phyloP scores from a whole-genome alignment of 2,888 invertebrate genomes.

The Chrysotoxum bicinctum region DNA sequence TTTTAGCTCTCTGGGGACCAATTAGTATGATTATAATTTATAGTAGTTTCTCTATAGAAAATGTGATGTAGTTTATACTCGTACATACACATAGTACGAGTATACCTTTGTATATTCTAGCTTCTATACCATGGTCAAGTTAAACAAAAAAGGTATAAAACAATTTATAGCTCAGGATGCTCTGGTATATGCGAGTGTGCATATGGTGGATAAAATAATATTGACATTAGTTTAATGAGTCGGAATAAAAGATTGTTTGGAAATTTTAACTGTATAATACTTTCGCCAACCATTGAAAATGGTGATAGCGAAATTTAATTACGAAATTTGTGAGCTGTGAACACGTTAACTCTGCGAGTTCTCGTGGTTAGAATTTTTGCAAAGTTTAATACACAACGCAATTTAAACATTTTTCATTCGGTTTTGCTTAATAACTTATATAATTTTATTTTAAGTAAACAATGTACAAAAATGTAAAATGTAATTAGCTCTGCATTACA shows the following conservation, averaged over 20 bases:
- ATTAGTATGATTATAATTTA: constrained; percentile 46
- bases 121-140: not conserved
- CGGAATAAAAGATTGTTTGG: not conserved
- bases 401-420: too few species aligned
- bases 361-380: too few species aligned
- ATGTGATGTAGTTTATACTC: not conserved
- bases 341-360: too few species aligned
- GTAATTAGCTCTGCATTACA: too few species aligned
- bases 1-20: constrained; percentile 36
- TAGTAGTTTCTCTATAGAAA: not conserved
- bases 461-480: too few species aligned
- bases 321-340: not conserved
- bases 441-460: too few species aligned
- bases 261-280: not conserved
- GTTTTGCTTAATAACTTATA: too few species aligned
- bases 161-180: not conserved
- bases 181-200: not conserved
- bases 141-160: not conserved
- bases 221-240: constrained; percentile 9
- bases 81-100: not conserved
- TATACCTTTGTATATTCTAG: not conserved
- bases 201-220: constrained; percentile 10
- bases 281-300: not conserved
- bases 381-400: too few species aligned
- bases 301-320: not conserved